phyloP scores from a whole-genome alignment of 2,113 vertebrate genomes.

The Cranoglanis bouderius region DNA sequence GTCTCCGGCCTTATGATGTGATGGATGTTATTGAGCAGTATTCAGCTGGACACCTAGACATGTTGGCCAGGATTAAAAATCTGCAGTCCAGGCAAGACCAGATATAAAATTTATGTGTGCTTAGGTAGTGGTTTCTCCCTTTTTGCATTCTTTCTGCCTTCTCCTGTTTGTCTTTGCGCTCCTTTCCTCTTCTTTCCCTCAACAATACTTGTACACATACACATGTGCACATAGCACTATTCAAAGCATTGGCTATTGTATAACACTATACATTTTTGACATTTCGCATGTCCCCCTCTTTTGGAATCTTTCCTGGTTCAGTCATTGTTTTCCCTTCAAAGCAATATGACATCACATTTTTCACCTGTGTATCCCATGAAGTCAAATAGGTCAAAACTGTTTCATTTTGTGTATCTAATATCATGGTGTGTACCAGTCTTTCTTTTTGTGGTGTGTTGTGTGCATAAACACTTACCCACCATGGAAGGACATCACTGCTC shows the following conservation, averaged over 20 bases:
- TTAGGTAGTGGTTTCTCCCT: neutral
- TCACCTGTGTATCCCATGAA: conserved; percentile 20
- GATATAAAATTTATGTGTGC: conserved; percentile 10
- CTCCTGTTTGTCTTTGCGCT: neutral
- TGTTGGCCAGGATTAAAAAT: conserved; percentile 97
- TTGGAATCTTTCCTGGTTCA: neutral
- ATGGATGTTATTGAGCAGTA: conserved; percentile 99
- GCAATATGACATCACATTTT: conserved; percentile 24
- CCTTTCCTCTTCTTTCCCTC: neutral
- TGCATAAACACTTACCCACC: conserved; percentile 31
- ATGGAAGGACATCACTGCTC: conserved; percentile 10
- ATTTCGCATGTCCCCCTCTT: conserved; percentile 6
- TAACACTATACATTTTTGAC: neutral
- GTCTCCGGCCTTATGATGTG: conserved; percentile 92
- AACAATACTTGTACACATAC: neutral
- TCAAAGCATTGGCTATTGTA: neutral
- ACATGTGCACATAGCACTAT: neutral
- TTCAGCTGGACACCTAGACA: conserved; percentile 95
- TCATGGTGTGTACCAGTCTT: conserved; percentile 26
- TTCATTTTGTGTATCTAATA: conserved; percentile 42
- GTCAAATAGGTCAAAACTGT: conserved; percentile 4
- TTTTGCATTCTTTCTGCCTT: neutral
- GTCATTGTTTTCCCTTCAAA: conserved; percentile 6
- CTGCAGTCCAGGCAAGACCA: conserved; percentile 92
- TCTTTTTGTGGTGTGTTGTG: conserved; percentile 24